A percentile compares a stretch with the other conserved stretches of the same genome.
These are phyloP conservation scores for Micrasema minimum DNA, from an alignment of 1,140 invertebrate genomes.

Conservation along the genomic window DNA sequence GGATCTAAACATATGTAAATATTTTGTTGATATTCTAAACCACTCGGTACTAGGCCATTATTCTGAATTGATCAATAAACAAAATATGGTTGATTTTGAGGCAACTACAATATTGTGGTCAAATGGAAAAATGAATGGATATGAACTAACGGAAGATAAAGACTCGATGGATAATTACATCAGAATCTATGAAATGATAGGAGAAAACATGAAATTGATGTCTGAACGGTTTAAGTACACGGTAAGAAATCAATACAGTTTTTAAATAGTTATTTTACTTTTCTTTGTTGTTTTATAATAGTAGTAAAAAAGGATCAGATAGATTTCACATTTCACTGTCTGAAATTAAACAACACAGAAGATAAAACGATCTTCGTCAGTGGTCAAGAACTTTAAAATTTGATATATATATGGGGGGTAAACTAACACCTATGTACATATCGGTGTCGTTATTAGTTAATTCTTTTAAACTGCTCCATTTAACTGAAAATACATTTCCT, in stretches of 20 bases:
- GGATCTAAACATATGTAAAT: background rate
- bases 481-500: no score
- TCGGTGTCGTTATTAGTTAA: no score
- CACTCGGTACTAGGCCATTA: background rate
- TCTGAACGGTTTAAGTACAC: slow-evolving; percentile 7
- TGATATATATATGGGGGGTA: no score
- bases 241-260: slow-evolving; percentile 3
- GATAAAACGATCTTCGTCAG: no score
- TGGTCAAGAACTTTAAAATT: no score
- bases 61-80: background rate
- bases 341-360: no score
- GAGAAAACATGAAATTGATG: slow-evolving; percentile 7
- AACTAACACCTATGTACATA: no score
- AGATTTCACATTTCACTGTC: no score
- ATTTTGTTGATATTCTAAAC: background rate
- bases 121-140: background rate
- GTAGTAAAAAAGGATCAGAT: no score
- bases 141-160: background rate
- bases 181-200: slow-evolving; percentile 6
- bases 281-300: no score
- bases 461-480: no score
- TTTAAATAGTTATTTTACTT: background rate
- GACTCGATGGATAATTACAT: background rate
- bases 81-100: slow-evolving; percentile 1
- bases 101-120: background rate